These are phyloP conservation scores for Gonocerus acuteangulatus DNA, from an alignment of 2,888 invertebrate genomes.

Conservation along the genomic window DNA sequence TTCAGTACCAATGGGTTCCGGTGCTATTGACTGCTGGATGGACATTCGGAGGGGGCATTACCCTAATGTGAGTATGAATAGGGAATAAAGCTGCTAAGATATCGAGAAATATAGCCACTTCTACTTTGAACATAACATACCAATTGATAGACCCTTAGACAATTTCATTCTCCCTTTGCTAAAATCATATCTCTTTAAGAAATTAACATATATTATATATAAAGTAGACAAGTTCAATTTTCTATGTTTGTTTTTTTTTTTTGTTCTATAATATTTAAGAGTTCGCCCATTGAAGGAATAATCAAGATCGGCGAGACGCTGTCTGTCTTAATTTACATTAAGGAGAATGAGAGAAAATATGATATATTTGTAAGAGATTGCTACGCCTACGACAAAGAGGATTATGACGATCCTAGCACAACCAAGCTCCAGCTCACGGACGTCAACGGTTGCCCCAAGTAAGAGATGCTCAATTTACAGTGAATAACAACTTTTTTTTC, in stretches of 20 bases:
- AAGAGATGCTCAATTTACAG: no score
- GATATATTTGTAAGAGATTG: slow-evolving; percentile 64
- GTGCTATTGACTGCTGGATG: slow-evolving; percentile 68
- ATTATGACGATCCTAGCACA: slow-evolving; percentile 52
- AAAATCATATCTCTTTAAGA: no score
- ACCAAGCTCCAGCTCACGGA: slow-evolving; percentile 59
- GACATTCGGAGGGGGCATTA: slow-evolving; percentile 63
- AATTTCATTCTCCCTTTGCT: no score
- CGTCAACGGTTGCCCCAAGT: slow-evolving; percentile 59
- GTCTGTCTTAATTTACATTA: slow-evolving; percentile 60
- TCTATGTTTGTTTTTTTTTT: no score
- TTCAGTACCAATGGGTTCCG: slow-evolving; percentile 51
- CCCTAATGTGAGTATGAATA: slow-evolving; percentile 51
- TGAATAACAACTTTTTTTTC: no score
- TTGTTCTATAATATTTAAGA: no score
- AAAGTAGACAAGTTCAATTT: no score
- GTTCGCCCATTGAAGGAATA: slow-evolving; percentile 53
- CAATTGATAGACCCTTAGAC: no score
- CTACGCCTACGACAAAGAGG: slow-evolving; percentile 61
- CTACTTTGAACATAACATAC: not conserved
- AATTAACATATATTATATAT: no score
- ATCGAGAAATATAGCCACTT: not conserved
- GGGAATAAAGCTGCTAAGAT: not conserved
- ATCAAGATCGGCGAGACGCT: slow-evolving; percentile 64
- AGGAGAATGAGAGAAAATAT: slow-evolving; percentile 55